Conservation (phyloP, 1,140 invertebrate species). For the Colletes latitarsis region DNA sequence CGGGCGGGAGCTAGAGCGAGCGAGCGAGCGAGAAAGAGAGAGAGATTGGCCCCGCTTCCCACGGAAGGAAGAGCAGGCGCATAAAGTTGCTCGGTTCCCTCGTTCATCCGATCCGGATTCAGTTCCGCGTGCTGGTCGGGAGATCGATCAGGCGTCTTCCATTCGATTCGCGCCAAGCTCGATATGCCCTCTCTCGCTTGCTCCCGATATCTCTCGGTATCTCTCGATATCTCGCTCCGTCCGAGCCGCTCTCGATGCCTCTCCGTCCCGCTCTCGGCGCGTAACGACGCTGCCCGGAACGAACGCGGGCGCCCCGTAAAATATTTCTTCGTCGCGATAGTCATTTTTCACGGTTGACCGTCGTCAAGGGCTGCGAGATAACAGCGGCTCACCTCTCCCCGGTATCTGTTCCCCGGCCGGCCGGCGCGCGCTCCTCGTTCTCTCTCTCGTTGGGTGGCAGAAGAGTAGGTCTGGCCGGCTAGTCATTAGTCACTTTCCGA, state of each 20-base stretch:
- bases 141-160: slow-evolving; percentile 53
- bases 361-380: slow-evolving; percentile 83
- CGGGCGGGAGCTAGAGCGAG: slow-evolving; percentile 18
- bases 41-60: slow-evolving; percentile 57
- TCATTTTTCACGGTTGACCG: slow-evolving; percentile 80
- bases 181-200: background rate
- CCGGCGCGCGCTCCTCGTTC: slow-evolving; percentile 47
- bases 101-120: slow-evolving; percentile 63
- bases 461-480: slow-evolving; percentile 77
- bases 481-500: slow-evolving; percentile 82
- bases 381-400: slow-evolving; percentile 75
- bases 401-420: slow-evolving; percentile 41
- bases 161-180: slow-evolving; percentile 39
- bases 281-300: slow-evolving; percentile 31
- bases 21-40: slow-evolving; percentile 23
- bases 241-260: slow-evolving; percentile 3
- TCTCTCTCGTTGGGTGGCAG: slow-evolving; percentile 72
- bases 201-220: background rate
- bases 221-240: background rate
- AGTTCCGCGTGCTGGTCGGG: slow-evolving; percentile 57
- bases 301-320: slow-evolving; percentile 71
- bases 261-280: background rate
- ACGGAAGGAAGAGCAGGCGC: slow-evolving; percentile 64
- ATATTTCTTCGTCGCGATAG: slow-evolving; percentile 74
- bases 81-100: slow-evolving; percentile 61